Percentiles rank a stretch among this genome's conserved stretches.
phyloP scores from a whole-genome alignment of 2,113 vertebrate species.

The Pungitius pungitius region DNA sequence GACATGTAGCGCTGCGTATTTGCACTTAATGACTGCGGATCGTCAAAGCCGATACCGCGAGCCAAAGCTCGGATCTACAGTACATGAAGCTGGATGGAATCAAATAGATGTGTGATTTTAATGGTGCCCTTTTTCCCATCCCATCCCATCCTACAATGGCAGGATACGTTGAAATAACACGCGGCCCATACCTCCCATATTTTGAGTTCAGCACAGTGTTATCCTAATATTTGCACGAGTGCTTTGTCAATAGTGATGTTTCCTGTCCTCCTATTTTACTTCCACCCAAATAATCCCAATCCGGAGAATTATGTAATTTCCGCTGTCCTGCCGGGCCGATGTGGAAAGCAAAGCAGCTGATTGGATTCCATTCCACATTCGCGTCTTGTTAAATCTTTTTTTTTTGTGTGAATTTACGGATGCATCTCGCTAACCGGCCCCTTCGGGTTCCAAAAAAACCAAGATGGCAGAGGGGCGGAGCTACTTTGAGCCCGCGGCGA shows the following conservation, averaged over 20 bases:
- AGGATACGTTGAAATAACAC: slow-evolving; percentile 74
- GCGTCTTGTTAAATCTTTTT: too few species aligned
- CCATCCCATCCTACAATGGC: slow-evolving; percentile 64
- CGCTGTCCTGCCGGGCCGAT: not conserved
- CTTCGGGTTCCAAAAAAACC: too few species aligned
- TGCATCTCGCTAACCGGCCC: not conserved
- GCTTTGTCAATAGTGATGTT: slow-evolving; percentile 62
- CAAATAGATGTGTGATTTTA: too few species aligned
- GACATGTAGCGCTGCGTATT: slow-evolving; percentile 44
- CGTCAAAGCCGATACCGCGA: slow-evolving; percentile 17
- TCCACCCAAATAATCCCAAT: slow-evolving; percentile 39
- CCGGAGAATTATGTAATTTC: not conserved
- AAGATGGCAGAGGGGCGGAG: too few species aligned
- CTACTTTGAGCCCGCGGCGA: not conserved
- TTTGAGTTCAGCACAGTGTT: slow-evolving; percentile 70
- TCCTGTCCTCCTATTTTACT: slow-evolving; percentile 53
- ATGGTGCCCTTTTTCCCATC: slow-evolving; percentile 20
- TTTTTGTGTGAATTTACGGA: not conserved
- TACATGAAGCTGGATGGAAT: too few species aligned
- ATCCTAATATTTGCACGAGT: slow-evolving; percentile 68
- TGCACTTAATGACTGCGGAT: slow-evolving; percentile 49
- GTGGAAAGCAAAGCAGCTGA: not conserved
- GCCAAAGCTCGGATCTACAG: slow-evolving; percentile 11
- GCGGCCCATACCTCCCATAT: slow-evolving; percentile 69
- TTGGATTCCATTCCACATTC: too few species aligned